Percentiles rank a stretch among this genome's conserved stretches.
These are phyloP conservation scores for Beris morrisii DNA, from an alignment of 2,888 invertebrate genomes.

Conservation along the genomic window DNA sequence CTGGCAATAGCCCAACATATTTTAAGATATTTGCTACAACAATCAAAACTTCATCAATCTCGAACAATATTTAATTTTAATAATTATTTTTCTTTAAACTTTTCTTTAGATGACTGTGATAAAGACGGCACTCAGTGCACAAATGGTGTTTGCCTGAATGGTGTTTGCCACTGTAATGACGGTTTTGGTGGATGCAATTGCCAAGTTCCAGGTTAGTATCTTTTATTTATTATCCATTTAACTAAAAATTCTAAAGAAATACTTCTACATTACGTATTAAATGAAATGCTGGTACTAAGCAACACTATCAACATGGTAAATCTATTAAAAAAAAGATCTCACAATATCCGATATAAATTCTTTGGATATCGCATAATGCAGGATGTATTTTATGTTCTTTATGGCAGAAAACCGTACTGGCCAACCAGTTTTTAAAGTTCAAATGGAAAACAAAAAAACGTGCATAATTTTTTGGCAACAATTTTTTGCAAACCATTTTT, in stretches of 20 bases:
- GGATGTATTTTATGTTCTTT: too few relatives aligned
- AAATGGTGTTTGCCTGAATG: constrained; percentile 90
- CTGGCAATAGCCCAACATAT: too few relatives aligned
- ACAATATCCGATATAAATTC: too few relatives aligned
- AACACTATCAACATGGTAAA: neutral
- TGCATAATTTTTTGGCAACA: too few relatives aligned
- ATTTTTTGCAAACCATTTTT: too few relatives aligned
- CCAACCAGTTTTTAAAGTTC: too few relatives aligned
- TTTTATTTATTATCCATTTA: neutral
- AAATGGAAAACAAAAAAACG: too few relatives aligned
- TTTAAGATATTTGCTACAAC: too few relatives aligned
- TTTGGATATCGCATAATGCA: too few relatives aligned
- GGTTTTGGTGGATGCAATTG: constrained; percentile 94
- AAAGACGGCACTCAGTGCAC: constrained; percentile 88
- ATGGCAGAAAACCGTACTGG: too few relatives aligned
- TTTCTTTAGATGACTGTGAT: constrained; percentile 78
- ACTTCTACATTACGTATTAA: constrained; percentile 25
- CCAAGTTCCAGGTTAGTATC: constrained; percentile 77
- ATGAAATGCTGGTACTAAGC: neutral
- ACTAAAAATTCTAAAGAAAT: constrained; percentile 42
- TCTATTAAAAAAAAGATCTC: neutral
- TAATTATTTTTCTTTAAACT: constrained; percentile 5
- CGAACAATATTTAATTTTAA: neutral
- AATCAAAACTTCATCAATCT: too few relatives aligned
- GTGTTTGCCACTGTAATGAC: constrained; percentile 94